Conservation (phyloP, 2,888 invertebrate species). For the Mythimna pallens region DNA sequence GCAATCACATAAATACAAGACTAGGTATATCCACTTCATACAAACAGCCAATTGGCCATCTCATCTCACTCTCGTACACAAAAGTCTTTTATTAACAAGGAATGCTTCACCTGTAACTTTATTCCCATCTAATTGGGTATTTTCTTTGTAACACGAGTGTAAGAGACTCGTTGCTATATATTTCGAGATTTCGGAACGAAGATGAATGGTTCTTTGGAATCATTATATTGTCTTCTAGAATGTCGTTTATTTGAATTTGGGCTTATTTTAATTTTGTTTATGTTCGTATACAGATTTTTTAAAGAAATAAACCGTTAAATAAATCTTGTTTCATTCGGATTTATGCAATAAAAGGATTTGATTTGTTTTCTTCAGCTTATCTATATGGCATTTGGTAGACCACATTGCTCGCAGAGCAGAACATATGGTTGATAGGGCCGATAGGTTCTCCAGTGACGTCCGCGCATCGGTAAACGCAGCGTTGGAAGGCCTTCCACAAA, state of each 20-base stretch:
- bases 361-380: not conserved
- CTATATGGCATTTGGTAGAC: too few relatives aligned
- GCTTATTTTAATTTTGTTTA: slow-evolving; percentile 6
- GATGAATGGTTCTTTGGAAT: slow-evolving; percentile 17
- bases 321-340: not conserved
- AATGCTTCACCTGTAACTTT: slow-evolving; percentile 12
- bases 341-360: not conserved
- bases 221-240: slow-evolving; percentile 20
- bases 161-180: slow-evolving; percentile 22
- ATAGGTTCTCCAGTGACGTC: too few relatives aligned
- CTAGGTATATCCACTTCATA: not conserved
- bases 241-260: slow-evolving; percentile 8
- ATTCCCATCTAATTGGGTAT: slow-evolving; percentile 36
- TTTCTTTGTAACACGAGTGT: slow-evolving; percentile 40
- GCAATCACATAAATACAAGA: too few relatives aligned
- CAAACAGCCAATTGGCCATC: not conserved
- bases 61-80: slow-evolving; percentile 11
- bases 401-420: too few relatives aligned
- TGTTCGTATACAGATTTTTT: not conserved
- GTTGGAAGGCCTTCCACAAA: too few relatives aligned
- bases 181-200: slow-evolving; percentile 15
- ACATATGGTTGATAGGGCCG: too few relatives aligned
- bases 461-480: too few relatives aligned
- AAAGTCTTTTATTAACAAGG: slow-evolving; percentile 15
- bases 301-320: not conserved